Conservation (phyloP, 1,140 invertebrate genomes). For the Penaeus japonicus region DNA sequence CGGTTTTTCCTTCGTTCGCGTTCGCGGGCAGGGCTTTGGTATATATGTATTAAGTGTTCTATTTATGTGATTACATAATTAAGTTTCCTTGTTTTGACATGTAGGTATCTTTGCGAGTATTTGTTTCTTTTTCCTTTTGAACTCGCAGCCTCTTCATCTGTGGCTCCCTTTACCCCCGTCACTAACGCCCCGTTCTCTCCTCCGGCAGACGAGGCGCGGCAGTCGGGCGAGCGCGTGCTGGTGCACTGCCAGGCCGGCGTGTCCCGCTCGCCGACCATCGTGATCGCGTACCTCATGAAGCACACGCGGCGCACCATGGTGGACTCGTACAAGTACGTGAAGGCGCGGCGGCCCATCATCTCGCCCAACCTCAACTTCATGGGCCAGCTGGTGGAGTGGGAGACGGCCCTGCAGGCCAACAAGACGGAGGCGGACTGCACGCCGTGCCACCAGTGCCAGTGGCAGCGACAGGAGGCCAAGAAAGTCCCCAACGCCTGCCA, state of each 20-base stretch:
- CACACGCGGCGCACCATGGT: slow-evolving; percentile 85
- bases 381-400: slow-evolving; percentile 89
- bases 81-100: too few species aligned
- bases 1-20: too few species aligned
- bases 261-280: slow-evolving; percentile 91
- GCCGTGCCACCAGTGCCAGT: slow-evolving; percentile 68
- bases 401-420: slow-evolving; percentile 73
- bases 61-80: too few species aligned
- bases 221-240: slow-evolving; percentile 80
- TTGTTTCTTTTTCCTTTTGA: background rate
- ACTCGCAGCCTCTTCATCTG: background rate
- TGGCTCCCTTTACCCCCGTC: background rate
- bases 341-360: slow-evolving; percentile 86
- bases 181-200: slow-evolving; percentile 48
- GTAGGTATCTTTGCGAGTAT: too few species aligned
- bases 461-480: slow-evolving; percentile 61
- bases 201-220: slow-evolving; percentile 84
- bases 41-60: too few species aligned
- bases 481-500: slow-evolving; percentile 58
- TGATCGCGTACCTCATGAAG: slow-evolving; percentile 94
- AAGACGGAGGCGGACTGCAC: slow-evolving; percentile 59
- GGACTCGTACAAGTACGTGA: slow-evolving; percentile 89
- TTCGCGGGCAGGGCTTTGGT: too few species aligned
- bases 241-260: slow-evolving; percentile 96
- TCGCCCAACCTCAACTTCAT: slow-evolving; percentile 98